A percentile compares a stretch with the other conserved stretches of the same genome.
These are phyloP conservation scores for Drosophila gaucha DNA, from an alignment of 2,888 invertebrate genomes.

Conservation along the genomic window DNA sequence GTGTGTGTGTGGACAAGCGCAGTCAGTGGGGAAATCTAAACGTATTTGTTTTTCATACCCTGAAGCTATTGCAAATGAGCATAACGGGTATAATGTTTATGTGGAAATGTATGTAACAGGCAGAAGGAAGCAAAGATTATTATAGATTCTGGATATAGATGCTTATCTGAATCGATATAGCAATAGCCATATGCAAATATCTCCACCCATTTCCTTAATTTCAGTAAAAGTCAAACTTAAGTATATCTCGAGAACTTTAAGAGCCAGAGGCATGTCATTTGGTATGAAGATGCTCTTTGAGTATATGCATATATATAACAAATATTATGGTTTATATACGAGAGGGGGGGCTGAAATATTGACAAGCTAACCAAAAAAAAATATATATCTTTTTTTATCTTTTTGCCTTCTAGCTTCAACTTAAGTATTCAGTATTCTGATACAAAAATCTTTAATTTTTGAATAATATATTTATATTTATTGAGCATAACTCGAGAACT, in stretches of 20 bases:
- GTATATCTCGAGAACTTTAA: neutral
- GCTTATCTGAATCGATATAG: too few relatives aligned
- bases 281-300: neutral
- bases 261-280: neutral
- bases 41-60: slow-evolving; percentile 27
- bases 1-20: slow-evolving; percentile 19
- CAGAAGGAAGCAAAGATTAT: neutral
- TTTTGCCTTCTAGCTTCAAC: neutral
- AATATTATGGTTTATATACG: too few relatives aligned
- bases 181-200: too few relatives aligned
- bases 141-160: neutral
- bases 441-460: neutral
- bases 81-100: slow-evolving; percentile 3
- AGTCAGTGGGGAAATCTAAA: slow-evolving; percentile 54
- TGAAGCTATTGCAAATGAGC: slow-evolving; percentile 1
- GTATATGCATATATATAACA: neutral
- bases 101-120: neutral
- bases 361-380: too few relatives aligned
- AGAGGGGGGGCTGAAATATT: too few relatives aligned
- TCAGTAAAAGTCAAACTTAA: too few relatives aligned
- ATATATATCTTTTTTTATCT: neutral
- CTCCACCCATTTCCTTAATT: neutral
- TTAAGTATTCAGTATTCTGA: neutral
- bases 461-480: too few relatives aligned
- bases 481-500: neutral